These are phyloP conservation scores for Subacronicta megacephala DNA, from an alignment of 2,888 invertebrate genomes.

Conservation along the genomic window DNA sequence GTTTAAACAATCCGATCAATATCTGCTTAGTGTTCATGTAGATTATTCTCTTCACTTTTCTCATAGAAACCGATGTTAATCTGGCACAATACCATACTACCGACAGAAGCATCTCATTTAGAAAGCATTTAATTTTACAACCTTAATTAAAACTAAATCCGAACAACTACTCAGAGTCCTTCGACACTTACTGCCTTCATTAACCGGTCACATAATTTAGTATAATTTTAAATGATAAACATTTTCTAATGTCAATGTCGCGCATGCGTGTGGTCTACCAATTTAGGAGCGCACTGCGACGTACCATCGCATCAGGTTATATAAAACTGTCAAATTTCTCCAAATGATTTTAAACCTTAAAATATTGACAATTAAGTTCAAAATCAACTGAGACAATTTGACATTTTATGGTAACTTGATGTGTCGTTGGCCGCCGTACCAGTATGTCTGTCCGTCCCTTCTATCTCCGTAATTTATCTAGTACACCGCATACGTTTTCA, in stretches of 20 bases:
- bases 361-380: too few species aligned
- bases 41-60: too few species aligned
- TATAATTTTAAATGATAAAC: slow-evolving; percentile 54
- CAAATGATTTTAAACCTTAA: too few species aligned
- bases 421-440: too few species aligned
- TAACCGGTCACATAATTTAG: slow-evolving; percentile 31
- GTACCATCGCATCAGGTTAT: too few species aligned
- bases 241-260: slow-evolving; percentile 37
- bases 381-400: too few species aligned
- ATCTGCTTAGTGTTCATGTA: too few species aligned
- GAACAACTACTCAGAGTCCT: neutral
- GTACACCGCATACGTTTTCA: slow-evolving; percentile 55
- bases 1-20: too few species aligned
- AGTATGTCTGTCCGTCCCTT: slow-evolving; percentile 43
- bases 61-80: too few species aligned
- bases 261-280: slow-evolving; percentile 82
- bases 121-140: slow-evolving; percentile 11
- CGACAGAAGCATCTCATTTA: neutral
- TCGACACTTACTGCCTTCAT: slow-evolving; percentile 25
- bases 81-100: neutral
- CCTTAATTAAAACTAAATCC: slow-evolving; percentile 7
- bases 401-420: too few species aligned
- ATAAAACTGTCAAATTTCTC: too few species aligned
- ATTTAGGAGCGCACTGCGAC: slow-evolving; percentile 80
- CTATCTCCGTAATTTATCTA: slow-evolving; percentile 70